Conservation (phyloP, 2,888 invertebrate genomes). For the Hemicrepidius hirtus region DNA sequence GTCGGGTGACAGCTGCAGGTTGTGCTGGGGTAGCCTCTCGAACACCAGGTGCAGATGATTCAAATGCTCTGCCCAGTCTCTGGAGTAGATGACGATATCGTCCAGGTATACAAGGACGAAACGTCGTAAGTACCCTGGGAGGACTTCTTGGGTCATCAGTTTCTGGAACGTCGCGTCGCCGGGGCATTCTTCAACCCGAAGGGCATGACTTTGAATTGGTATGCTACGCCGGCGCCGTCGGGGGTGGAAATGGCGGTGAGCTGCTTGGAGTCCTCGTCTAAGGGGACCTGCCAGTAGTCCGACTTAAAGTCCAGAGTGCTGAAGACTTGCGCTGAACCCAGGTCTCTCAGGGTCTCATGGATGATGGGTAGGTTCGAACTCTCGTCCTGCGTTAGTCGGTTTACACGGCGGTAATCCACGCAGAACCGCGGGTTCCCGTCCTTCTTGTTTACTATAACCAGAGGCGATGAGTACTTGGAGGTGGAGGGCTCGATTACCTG, state of each 20-base stretch:
- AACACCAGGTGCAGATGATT: neutral
- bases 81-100: neutral
- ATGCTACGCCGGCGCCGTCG: conserved; percentile 56
- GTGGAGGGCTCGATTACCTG: conserved; percentile 56
- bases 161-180: conserved; percentile 59
- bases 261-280: conserved; percentile 13
- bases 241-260: conserved; percentile 62
- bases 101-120: too few relatives aligned
- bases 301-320: neutral
- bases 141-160: too few relatives aligned
- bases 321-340: neutral
- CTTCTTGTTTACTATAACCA: conserved; percentile 2
- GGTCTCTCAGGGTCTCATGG: neutral
- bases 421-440: conserved; percentile 47
- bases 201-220: too few relatives aligned
- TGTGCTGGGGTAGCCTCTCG: neutral
- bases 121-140: too few relatives aligned
- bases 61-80: neutral
- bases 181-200: too few relatives aligned
- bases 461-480: conserved; percentile 37
- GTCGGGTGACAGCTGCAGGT: too few relatives aligned
- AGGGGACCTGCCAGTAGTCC: conserved; percentile 31
- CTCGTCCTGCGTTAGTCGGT: conserved; percentile 54
- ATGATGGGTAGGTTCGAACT: conserved; percentile 66
- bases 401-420: conserved; percentile 64